These are phyloP conservation scores for Chaenogobius annularis DNA, from an alignment of 2,113 vertebrate species.

Conservation along the genomic window DNA sequence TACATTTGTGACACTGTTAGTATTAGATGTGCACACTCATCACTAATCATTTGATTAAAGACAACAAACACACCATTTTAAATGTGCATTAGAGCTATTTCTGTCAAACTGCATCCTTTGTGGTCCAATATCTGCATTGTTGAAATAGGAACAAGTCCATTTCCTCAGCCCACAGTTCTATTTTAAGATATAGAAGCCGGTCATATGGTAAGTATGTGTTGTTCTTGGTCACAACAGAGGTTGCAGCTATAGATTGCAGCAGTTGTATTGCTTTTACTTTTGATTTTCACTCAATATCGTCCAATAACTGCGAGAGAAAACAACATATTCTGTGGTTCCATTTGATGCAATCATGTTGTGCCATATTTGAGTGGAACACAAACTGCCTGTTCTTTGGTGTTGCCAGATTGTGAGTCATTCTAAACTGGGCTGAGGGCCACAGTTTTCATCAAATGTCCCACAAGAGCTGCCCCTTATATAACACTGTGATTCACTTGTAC, in stretches of 20 bases:
- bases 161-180: neutral
- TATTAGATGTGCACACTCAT: neutral
- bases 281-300: neutral
- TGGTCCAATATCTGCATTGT: neutral
- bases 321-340: neutral
- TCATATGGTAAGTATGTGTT: too few species aligned
- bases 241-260: too few species aligned
- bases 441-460: slow-evolving; percentile 64
- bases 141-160: neutral
- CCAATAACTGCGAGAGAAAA: neutral
- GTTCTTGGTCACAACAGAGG: neutral
- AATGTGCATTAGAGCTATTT: neutral
- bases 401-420: slow-evolving; percentile 57
- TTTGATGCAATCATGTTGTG: neutral
- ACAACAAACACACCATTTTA: neutral
- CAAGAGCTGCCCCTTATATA: slow-evolving; percentile 60
- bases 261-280: too few species aligned
- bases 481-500: slow-evolving; percentile 56
- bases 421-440: slow-evolving; percentile 33
- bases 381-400: slow-evolving; percentile 18
- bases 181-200: neutral
- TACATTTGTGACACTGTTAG: neutral
- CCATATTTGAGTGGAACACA: slow-evolving; percentile 18
- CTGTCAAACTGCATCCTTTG: neutral
- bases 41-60: neutral